Evolutionary conservation across 2,113 vertebrate species (phyloP).

Genomic region (Hippopotamus amphibius): DNA sequence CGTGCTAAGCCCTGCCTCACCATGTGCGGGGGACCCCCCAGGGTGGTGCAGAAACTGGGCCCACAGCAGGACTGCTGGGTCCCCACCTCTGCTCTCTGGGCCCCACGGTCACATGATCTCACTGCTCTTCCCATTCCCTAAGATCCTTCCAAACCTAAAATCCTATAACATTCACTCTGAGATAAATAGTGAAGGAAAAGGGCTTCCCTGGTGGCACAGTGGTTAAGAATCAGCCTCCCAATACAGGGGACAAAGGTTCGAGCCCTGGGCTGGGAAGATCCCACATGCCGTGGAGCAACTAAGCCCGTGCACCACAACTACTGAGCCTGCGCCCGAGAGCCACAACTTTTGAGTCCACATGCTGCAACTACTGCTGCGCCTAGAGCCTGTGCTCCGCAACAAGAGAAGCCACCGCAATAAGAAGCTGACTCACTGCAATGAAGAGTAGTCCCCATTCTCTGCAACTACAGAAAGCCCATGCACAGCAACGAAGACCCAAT

Average conservation of each 20-base stretch:
- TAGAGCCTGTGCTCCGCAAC: background rate
- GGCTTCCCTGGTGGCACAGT: background rate
- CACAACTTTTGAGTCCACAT: no score
- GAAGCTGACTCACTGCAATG: background rate
- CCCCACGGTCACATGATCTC: accelerated
- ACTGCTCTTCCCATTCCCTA: background rate
- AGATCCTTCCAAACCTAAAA: background rate
- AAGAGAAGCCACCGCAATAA: background rate
- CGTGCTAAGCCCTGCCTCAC: background rate
- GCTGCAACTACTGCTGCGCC: no score
- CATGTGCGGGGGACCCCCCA: background rate
- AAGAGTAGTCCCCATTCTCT: background rate
- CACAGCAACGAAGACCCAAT: background rate
- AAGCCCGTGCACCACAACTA: accelerated
- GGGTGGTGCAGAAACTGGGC: background rate
- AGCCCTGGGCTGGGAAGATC: background rate
- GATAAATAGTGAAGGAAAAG: background rate
- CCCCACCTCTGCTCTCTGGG: accelerated
- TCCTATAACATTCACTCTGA: background rate
- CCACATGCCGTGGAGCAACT: background rate
- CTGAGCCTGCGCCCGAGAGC: no score
- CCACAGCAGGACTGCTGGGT: accelerated
- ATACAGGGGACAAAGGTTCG: background rate
- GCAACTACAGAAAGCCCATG: background rate
- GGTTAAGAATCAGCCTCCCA: background rate